These are phyloP conservation scores for Parelbella ahira DNA, from an alignment of 2,888 invertebrate genomes.

Conservation along the genomic window DNA sequence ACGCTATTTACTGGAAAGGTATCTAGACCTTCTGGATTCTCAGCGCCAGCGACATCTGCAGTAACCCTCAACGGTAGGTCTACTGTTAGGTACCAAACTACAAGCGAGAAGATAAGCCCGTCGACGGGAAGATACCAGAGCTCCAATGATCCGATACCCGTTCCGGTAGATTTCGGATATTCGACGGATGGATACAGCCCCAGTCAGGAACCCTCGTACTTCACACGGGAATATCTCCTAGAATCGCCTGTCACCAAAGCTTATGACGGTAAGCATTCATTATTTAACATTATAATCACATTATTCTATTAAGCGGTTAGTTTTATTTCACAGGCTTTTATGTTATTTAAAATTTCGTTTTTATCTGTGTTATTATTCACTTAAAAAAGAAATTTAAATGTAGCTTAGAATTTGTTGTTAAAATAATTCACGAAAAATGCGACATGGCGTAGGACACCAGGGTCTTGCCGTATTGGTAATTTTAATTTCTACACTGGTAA, in stretches of 20 bases:
- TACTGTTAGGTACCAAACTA: slow-evolving; percentile 28
- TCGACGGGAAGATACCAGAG: slow-evolving; percentile 42
- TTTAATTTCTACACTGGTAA: too few relatives aligned
- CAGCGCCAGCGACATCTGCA: slow-evolving; percentile 29
- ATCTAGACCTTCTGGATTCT: slow-evolving; percentile 36
- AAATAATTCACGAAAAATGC: too few relatives aligned
- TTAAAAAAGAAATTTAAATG: too few relatives aligned
- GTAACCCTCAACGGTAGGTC: slow-evolving; percentile 28
- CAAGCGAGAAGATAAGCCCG: slow-evolving; percentile 30
- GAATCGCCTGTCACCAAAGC: slow-evolving; percentile 71
- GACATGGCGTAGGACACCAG: too few relatives aligned
- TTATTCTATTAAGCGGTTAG: too few relatives aligned
- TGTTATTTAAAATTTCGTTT: too few relatives aligned
- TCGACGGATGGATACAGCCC: slow-evolving; percentile 53
- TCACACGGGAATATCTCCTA: slow-evolving; percentile 69
- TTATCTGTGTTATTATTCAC: too few relatives aligned
- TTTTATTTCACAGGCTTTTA: too few relatives aligned
- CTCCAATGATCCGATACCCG: slow-evolving; percentile 41
- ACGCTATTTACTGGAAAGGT: slow-evolving; percentile 31
- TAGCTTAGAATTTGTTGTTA: too few relatives aligned
- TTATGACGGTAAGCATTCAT: slow-evolving; percentile 61
- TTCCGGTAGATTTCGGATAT: slow-evolving; percentile 51
- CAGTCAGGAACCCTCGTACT: slow-evolving; percentile 60
- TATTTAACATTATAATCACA: too few relatives aligned
- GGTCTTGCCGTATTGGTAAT: too few relatives aligned